Evolutionary conservation across 2,888 invertebrate genomes (phyloP), one percentile per base, ranked within the genome.

Genomic region (Esperia sulphurella): DNA sequence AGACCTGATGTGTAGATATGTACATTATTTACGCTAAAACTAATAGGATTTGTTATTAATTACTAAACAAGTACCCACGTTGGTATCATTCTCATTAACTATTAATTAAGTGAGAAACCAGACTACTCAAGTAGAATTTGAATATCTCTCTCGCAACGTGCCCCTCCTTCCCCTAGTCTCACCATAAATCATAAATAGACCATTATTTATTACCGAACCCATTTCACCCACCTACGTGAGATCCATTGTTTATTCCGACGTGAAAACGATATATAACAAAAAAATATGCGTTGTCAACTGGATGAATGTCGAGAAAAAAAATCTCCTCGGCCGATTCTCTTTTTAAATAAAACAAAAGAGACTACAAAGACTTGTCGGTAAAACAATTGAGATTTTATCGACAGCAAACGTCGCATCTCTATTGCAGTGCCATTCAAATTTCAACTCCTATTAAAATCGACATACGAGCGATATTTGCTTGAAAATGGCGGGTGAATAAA

Each of bases 281-380:
- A n/a, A 69, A 73, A 72, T 71, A 68, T 63, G 69, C 72, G 66
- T 67, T 65, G 71, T 75, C 71, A 58, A 60, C 61, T 56, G 64
- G 59, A 63, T 63, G 67, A 62, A 66, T 60, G 63, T 58, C 61
- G 68, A 63, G 67, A 69, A 76, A 76, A 51, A 81, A 79, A 78
- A 76, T 75, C 77, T 76, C 75, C 62, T 65, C 69, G 75, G 74
- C 77, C 74, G 73, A 71, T 75, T 77, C 78, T 75, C 72, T 61
- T 71, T 66, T 86, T 89, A 86, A 88, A 88, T 87, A 87, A 88
- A 87, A 87, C 86, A 88, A 87, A 86, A 87, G 85, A 80, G 73
- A 74, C 74, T 75, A 79, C 83, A 80, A 79, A 85, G 87, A 87
- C 83, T 84, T 76, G 83, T 80, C 85, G 76, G 86, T 87, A 86